phyloP scores from a whole-genome alignment of 2,888 invertebrate genomes.

The Pammene fasciana region DNA sequence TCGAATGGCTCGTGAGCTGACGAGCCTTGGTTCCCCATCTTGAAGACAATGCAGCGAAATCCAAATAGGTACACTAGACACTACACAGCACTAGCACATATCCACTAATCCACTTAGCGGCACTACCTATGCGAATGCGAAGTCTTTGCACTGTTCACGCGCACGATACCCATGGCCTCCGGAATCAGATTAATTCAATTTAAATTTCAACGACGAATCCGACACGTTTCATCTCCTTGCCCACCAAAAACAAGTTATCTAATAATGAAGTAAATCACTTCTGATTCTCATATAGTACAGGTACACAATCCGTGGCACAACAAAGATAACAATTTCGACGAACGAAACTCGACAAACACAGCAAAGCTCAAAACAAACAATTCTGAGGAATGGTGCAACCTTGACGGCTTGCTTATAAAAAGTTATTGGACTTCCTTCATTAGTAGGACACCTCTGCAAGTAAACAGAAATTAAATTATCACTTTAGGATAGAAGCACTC shows the following conservation, averaged over 20 bases:
- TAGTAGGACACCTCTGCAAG: slow-evolving; percentile 46
- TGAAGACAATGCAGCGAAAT: slow-evolving; percentile 48
- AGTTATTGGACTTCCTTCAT: slow-evolving; percentile 43
- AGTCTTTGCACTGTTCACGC: slow-evolving; percentile 46
- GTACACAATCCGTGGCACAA: slow-evolving; percentile 66
- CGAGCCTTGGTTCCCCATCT: slow-evolving; percentile 93
- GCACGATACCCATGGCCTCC: slow-evolving; percentile 46
- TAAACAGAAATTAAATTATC: slow-evolving; percentile 27
- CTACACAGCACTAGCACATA: slow-evolving; percentile 54
- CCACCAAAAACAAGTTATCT: slow-evolving; percentile 60
- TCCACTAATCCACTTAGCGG: slow-evolving; percentile 47
- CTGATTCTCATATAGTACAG: slow-evolving; percentile 56
- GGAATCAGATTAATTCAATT: slow-evolving; percentile 47
- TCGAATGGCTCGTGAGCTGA: slow-evolving; percentile 92
- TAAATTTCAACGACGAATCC: slow-evolving; percentile 56
- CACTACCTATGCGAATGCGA: slow-evolving; percentile 47
- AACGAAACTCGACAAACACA: slow-evolving; percentile 74
- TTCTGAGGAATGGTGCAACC: slow-evolving; percentile 69
- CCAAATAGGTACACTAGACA: slow-evolving; percentile 37
- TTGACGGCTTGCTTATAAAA: slow-evolving; percentile 67
- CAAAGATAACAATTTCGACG: slow-evolving; percentile 75
- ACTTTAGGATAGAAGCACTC: slow-evolving; percentile 20
- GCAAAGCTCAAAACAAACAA: slow-evolving; percentile 75
- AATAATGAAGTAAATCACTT: slow-evolving; percentile 65
- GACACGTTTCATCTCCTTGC: slow-evolving; percentile 59